A percentile compares a stretch with the other conserved stretches of the same genome.
phyloP scores from a whole-genome alignment of 2,113 vertebrate species.

The Toxostoma redivivum region DNA sequence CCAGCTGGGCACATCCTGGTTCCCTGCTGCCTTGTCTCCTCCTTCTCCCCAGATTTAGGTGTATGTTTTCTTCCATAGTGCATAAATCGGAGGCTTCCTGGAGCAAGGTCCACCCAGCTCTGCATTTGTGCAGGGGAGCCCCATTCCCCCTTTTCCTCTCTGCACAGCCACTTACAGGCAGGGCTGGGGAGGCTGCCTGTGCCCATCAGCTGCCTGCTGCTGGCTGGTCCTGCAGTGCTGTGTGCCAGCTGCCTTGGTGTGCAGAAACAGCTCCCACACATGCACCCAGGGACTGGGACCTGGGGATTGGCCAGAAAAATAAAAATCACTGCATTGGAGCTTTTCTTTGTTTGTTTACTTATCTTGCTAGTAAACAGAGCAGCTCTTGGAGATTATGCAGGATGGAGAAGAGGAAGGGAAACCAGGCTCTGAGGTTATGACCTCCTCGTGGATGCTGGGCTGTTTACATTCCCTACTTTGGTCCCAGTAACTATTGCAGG shows the following conservation, averaged over 20 bases:
- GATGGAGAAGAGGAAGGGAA: conserved; percentile 13
- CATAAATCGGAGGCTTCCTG: rapidly evolving
- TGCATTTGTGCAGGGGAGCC: rapidly evolving
- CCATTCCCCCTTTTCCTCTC: neutral
- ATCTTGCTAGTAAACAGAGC: conserved; percentile 18
- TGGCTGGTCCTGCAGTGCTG: neutral
- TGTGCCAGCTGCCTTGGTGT: neutral
- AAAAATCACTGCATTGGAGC: neutral
- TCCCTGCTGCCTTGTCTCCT: neutral
- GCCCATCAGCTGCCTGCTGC: rapidly evolving
- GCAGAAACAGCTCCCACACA: neutral
- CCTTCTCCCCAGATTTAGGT: neutral
- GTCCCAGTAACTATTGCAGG: neutral
- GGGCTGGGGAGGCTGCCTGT: neutral
- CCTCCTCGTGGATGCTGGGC: conserved; percentile 10
- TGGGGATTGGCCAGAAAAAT: neutral
- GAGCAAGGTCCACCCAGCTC: neutral
- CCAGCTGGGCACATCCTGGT: rapidly evolving
- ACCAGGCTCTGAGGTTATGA: conserved; percentile 11
- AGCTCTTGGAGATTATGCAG: conserved; percentile 25
- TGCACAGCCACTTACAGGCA: rapidly evolving
- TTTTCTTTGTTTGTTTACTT: conserved; percentile 50
- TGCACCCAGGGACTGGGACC: neutral
- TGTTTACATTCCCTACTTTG: conserved; percentile 57
- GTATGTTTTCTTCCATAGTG: neutral